phyloP scores from a whole-genome alignment of 2,113 vertebrate genomes.

The Proterorhinus semilunaris region DNA sequence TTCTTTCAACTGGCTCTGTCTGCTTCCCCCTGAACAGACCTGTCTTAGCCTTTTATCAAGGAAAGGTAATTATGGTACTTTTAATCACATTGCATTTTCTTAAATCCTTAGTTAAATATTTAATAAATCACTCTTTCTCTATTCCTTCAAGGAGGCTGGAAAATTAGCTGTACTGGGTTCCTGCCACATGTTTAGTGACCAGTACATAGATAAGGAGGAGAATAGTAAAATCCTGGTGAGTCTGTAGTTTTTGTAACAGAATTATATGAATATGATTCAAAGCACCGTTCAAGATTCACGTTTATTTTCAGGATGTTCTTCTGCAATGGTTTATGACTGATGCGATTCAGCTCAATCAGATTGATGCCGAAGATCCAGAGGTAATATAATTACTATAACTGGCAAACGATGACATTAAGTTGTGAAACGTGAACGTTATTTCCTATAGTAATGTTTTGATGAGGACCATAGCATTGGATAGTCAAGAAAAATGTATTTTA shows the following conservation, averaged over 20 bases:
- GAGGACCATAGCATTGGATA: too few species aligned
- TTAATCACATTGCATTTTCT: not conserved
- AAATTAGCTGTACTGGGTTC: slow-evolving; percentile 92
- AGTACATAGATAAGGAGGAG: slow-evolving; percentile 98
- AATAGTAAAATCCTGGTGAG: slow-evolving; percentile 94
- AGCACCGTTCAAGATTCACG: not conserved
- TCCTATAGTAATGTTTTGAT: too few species aligned
- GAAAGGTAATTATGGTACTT: slow-evolving; percentile 75
- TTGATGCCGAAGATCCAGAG: slow-evolving; percentile 94
- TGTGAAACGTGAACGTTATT: not conserved
- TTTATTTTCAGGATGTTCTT: slow-evolving; percentile 85
- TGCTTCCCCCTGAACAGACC: slow-evolving; percentile 97
- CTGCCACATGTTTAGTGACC: slow-evolving; percentile 95
- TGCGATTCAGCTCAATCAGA: slow-evolving; percentile 90
- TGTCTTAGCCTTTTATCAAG: slow-evolving; percentile 87
- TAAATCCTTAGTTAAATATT: not conserved
- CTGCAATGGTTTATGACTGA: slow-evolving; percentile 95
- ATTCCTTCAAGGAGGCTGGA: slow-evolving; percentile 75
- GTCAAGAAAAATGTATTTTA: not conserved
- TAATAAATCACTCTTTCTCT: not conserved
- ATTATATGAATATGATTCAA: not conserved
- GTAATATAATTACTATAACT: slow-evolving; percentile 65
- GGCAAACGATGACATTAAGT: not conserved
- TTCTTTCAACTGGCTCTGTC: slow-evolving; percentile 92
- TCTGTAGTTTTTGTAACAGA: not conserved